These are phyloP conservation scores for Ophion slaviceki DNA, from an alignment of 2,888 invertebrate species.

Conservation along the genomic window DNA sequence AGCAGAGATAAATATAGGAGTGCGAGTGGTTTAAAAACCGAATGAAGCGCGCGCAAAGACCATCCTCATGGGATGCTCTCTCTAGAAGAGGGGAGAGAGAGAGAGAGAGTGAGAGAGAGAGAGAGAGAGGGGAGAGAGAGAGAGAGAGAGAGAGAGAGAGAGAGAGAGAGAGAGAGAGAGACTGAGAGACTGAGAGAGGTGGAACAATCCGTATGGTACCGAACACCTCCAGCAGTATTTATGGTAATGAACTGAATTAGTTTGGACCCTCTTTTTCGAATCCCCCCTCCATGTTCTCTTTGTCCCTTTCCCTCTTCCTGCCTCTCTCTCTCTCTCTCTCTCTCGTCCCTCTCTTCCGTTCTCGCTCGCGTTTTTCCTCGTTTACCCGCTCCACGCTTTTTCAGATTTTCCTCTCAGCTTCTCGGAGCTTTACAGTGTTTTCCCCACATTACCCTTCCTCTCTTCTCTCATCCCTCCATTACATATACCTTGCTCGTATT, in stretches of 20 bases:
- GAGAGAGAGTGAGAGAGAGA: neutral
- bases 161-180: neutral
- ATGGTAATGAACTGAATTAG: slow-evolving; percentile 80
- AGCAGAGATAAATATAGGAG: slow-evolving; percentile 38
- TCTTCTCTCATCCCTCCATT: slow-evolving; percentile 5
- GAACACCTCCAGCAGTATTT: slow-evolving; percentile 74
- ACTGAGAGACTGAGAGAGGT: slow-evolving; percentile 3
- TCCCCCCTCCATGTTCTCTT: slow-evolving; percentile 59
- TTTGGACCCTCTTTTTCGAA: slow-evolving; percentile 74
- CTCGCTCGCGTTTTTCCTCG: slow-evolving; percentile 56
- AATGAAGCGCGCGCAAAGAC: slow-evolving; percentile 53
- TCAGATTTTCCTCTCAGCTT: slow-evolving; percentile 59
- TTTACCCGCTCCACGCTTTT: slow-evolving; percentile 57
- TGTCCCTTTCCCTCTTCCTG: slow-evolving; percentile 51
- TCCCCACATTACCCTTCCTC: slow-evolving; percentile 20
- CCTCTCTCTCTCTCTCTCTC: slow-evolving; percentile 61
- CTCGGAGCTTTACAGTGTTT: slow-evolving; percentile 28
- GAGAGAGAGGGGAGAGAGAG: neutral
- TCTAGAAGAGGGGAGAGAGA: neutral
- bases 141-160: slow-evolving; percentile 11
- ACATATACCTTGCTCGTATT: neutral
- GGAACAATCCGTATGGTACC: slow-evolving; percentile 68
- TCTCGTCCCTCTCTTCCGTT: slow-evolving; percentile 48
- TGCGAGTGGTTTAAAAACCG: slow-evolving; percentile 37
- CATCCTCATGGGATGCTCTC: slow-evolving; percentile 59